Base-by-base conservation (phyloP, 2,888 invertebrate species). In the Drosophila helvetica region DNA sequence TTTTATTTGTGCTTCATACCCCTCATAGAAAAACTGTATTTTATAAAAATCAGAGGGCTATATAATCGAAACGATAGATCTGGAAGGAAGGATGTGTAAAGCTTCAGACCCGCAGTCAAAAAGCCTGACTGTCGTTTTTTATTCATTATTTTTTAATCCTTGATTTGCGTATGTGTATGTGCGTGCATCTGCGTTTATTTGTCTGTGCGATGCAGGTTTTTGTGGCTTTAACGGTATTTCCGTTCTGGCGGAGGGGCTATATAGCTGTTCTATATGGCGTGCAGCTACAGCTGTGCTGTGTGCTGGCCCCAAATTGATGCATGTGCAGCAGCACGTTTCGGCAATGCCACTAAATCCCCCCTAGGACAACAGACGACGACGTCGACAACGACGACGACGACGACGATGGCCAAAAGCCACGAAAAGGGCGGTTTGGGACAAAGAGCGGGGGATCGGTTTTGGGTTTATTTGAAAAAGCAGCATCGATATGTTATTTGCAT, bases 401-500 rank as follows among this genome's bases (percentile, higher is more conserved):
- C 47, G 38, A 38, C 38, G 38, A 38, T 38, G 53, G 68, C 47
- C 65, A 47, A 67, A 55, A 67, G 68, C 65, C 65, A 65, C 65
- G 68, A 55, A 67, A 42, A 70, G 61, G 72, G 72, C 33, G 56
- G 56, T 55, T 22, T 12, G 46, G 46, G 38, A 27, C 33, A 30
- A 33, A 10, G 46, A 5, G 50, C 42, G 19, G 38, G 10, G 12
- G 43, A 10, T 30, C 30, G 45, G 27, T 22, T 15, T 47, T 33
- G 46, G 68, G 48, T 59, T 68, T 68, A 68, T 68, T 68, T 71
- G 68, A 70, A 70, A 68, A 68, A 71, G 68, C 71, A 61, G 68
- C 73, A 70, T 70, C 73, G 70, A 70, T 70, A 70, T 70, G 70
- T 70, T 70, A 70, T 70, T 70, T 70, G 73, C 70, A 70, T 70